Conservation (phyloP, 2,113 vertebrate species). For the Dicaeum eximium region DNA sequence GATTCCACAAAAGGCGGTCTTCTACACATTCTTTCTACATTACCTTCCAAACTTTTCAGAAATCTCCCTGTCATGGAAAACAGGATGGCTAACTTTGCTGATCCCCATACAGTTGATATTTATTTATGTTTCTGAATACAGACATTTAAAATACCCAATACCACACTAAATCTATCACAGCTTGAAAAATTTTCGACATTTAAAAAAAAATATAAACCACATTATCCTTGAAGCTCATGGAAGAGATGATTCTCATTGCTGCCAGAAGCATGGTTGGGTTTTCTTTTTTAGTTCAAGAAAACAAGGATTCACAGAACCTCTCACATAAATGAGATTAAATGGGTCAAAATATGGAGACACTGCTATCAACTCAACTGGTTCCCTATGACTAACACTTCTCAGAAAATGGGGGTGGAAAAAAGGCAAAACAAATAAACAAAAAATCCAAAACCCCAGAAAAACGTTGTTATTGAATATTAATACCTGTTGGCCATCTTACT, state of each 20-base stretch:
- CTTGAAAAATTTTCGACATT: constrained; percentile 38
- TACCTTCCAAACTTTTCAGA: neutral
- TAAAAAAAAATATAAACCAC: neutral
- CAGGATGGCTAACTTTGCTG: neutral
- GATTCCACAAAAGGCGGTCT: neutral
- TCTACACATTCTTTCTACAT: neutral
- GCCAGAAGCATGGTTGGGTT: neutral
- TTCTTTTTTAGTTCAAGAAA: neutral
- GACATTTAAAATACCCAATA: neutral
- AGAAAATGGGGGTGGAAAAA: neutral
- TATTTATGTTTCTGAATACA: neutral
- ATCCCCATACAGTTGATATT: neutral
- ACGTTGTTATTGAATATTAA: neutral
- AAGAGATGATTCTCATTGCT: neutral
- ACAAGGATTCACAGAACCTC: constrained; percentile 23
- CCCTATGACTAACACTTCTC: neutral
- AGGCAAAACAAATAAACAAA: neutral
- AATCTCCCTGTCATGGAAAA: constrained; percentile 17
- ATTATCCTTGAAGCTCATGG: neutral
- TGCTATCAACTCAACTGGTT: neutral
- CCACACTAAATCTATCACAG: neutral
- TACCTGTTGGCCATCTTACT: neutral
- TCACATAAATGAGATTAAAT: neutral
- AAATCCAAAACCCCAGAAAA: neutral
- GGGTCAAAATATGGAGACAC: neutral